Conservation (phyloP, 2,888 invertebrate genomes). For the Acanthacorydalis orientalis region DNA sequence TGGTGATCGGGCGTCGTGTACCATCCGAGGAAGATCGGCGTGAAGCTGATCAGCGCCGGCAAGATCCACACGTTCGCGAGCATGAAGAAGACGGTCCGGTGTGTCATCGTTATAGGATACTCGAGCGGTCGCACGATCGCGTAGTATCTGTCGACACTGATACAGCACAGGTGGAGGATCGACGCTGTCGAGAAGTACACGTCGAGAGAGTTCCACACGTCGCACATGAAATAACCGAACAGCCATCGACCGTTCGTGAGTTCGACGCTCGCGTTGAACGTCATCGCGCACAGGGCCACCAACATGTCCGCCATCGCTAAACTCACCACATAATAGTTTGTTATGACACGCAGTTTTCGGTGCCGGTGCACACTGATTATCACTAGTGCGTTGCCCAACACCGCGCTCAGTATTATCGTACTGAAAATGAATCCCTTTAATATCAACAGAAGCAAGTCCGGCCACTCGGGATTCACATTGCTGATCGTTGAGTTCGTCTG, state of each 20-base stretch:
- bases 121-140: constrained; percentile 84
- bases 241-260: constrained; percentile 70
- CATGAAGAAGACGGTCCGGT: constrained; percentile 63
- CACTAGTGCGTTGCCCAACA: constrained; percentile 83
- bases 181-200: constrained; percentile 87
- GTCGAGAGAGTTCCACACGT: constrained; percentile 87
- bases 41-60: constrained; percentile 81
- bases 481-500: constrained; percentile 18
- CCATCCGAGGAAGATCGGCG: constrained; percentile 84
- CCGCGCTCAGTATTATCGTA: constrained; percentile 74
- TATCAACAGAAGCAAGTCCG: constrained; percentile 39
- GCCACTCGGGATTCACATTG: constrained; percentile 28
- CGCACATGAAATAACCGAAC: constrained; percentile 81
- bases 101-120: constrained; percentile 84
- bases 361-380: constrained; percentile 70
- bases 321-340: constrained; percentile 92
- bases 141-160: constrained; percentile 82
- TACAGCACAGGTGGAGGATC: constrained; percentile 85
- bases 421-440: constrained; percentile 67
- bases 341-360: constrained; percentile 68
- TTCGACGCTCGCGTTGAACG: constrained; percentile 76
- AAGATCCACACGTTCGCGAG: constrained; percentile 81
- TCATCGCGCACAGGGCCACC: constrained; percentile 84
- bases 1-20: constrained; percentile 48
- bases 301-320: constrained; percentile 86